These are phyloP conservation scores for Yponomeuta sedellus DNA, from an alignment of 2,888 invertebrate species.

Conservation along the genomic window DNA sequence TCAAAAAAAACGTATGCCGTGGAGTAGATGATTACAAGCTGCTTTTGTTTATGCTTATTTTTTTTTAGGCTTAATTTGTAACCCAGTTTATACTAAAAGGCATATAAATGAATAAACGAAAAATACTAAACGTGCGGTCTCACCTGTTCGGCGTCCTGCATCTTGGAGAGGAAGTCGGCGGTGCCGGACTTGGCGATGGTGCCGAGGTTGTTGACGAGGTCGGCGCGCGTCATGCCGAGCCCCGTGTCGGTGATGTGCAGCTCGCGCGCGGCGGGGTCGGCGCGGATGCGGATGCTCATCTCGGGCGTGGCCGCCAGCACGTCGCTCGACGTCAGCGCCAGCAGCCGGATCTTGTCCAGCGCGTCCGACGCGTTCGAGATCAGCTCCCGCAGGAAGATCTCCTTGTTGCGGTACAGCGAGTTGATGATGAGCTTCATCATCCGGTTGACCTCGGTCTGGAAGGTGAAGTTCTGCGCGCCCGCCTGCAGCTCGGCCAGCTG, in stretches of 20 bases:
- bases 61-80: no score
- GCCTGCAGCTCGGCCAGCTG: conserved; percentile 94
- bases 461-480: conserved; percentile 90
- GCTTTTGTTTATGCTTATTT: no score
- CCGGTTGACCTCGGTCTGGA: conserved; percentile 99
- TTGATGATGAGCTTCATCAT: conserved; percentile 99
- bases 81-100: no score
- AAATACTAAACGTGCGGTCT: neutral
- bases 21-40: no score
- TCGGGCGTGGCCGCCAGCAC: conserved; percentile 88
- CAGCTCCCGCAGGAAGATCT: conserved; percentile 98
- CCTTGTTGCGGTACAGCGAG: conserved; percentile 98
- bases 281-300: conserved; percentile 88
- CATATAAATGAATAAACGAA: no score
- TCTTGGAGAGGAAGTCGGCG: conserved; percentile 94
- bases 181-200: conserved; percentile 99
- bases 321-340: conserved; percentile 91
- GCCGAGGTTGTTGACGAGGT: conserved; percentile 96
- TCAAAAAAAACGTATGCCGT: no score
- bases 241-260: conserved; percentile 97
- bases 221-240: conserved; percentile 97
- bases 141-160: conserved; percentile 80
- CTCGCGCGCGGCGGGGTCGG: conserved; percentile 93
- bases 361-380: conserved; percentile 99
- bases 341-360: conserved; percentile 96